Evolutionary conservation across 1,140 invertebrate genomes (phyloP).

Genomic region (Papilio aristodemus): DNA sequence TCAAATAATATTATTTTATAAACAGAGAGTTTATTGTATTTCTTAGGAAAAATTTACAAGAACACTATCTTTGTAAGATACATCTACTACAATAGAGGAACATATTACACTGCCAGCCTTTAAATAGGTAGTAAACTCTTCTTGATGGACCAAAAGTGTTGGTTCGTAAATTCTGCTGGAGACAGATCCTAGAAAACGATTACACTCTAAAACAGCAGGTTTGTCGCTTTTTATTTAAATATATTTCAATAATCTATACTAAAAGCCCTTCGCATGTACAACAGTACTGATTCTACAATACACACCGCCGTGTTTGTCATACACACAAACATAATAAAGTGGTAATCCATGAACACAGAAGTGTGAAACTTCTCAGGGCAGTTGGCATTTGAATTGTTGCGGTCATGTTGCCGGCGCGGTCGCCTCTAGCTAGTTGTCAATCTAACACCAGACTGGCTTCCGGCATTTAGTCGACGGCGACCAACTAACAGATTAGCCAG

Average conservation of each 20-base stretch:
- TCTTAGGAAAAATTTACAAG: no score
- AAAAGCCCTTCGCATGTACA: not conserved
- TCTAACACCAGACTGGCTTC: slow-evolving; percentile 45
- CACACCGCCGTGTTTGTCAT: not conserved
- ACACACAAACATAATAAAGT: slow-evolving; percentile 36
- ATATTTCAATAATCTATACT: not conserved
- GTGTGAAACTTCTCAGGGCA: slow-evolving; percentile 46
- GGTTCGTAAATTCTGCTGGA: no score
- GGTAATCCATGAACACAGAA: slow-evolving; percentile 31
- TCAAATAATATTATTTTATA: slow-evolving; percentile 8
- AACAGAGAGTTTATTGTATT: not conserved
- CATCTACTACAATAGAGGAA: no score
- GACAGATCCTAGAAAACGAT: no score
- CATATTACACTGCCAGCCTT: no score
- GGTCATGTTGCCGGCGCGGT: slow-evolving; percentile 36
- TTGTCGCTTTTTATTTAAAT: not conserved
- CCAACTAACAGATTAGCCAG: slow-evolving; percentile 5
- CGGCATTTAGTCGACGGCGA: slow-evolving; percentile 46
- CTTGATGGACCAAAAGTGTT: no score
- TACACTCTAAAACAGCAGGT: no score
- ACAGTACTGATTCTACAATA: slow-evolving; percentile 16
- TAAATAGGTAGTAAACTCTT: no score
- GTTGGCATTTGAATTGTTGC: slow-evolving; percentile 41
- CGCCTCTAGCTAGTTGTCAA: slow-evolving; percentile 46
- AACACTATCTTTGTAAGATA: no score